Evolutionary conservation across 2,113 vertebrate genomes (phyloP), one percentile per base, ranked within the genome.

Genomic region (Todiramphus chloris): DNA sequence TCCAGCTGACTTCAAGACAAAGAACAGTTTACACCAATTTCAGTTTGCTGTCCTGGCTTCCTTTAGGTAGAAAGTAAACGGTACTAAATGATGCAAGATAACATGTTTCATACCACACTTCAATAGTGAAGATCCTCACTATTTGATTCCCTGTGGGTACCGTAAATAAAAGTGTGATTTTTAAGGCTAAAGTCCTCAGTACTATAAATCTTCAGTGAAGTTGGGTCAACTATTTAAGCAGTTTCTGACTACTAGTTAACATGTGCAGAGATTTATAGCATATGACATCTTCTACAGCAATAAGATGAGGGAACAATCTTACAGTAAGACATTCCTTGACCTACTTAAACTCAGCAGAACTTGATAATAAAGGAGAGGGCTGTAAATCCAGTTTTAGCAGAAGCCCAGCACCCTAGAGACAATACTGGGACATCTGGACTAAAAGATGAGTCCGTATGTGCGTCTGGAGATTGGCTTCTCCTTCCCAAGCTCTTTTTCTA

Each of bases 151-250:
- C 86, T 92, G 83, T 68, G 87, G 80, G 48, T 89, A 85, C 37
- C 1, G 2, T 69, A 73, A 78, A 81, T 73, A 58, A 70, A 67
- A 94, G 35, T 43, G 30, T 15, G 7, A 0, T 21, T 12, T 78
- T 95, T 94, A 95, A 97, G 95, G 96, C 95, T 96, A 85, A 95
- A 89, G 95, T 95, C 93, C 56, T 85, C n/a, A 18, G 91, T 91
- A 87, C 89, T 92, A 55, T 20, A 9, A 1, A 60, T 83, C 86
- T 59, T 89, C 25, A 94, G 80, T 89, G 58, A 95, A 93, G 63
- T 58, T 59, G 50, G 59, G 89, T 89, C 70, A 93, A 85, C 95
- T 94, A 84, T 17, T 68, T 50, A 94, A 91, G 93, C 93, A 58
- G 46, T 33, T 95, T 87, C 41, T 69, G 41, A 76, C 90, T 93